Evolutionary conservation across 2,888 invertebrate genomes (phyloP).

Genomic region (Arenicola marina): DNA sequence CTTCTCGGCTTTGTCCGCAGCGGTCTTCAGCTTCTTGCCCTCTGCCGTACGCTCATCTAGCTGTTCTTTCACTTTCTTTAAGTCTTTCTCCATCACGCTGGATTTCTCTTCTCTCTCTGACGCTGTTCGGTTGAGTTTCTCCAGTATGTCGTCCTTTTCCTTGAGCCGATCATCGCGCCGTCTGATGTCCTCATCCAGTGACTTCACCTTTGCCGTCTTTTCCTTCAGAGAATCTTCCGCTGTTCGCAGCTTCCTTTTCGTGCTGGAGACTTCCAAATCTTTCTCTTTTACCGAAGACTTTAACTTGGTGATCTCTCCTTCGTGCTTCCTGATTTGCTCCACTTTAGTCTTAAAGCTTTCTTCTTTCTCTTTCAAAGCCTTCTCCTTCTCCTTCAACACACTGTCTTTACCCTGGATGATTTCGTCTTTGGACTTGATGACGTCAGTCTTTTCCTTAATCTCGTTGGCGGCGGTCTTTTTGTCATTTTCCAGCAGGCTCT

Average conservation of each 20-base stretch:
- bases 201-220: not conserved
- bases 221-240: not conserved
- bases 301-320: not conserved
- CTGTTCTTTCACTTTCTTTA: constrained; percentile 38
- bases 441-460: constrained; percentile 28
- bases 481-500: constrained; percentile 17
- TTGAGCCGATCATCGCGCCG: constrained; percentile 50
- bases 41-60: constrained; percentile 39
- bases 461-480: constrained; percentile 28
- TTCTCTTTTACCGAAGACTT: not conserved
- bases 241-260: not conserved
- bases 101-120: constrained; percentile 43
- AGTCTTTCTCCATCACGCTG: constrained; percentile 44
- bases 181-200: constrained; percentile 36
- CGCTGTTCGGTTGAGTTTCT: constrained; percentile 41
- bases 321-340: constrained; percentile 2
- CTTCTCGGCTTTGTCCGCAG: not conserved
- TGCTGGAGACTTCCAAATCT: constrained; percentile 29
- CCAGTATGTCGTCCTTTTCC: constrained; percentile 53
- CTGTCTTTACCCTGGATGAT: constrained; percentile 33
- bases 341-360: constrained; percentile 11
- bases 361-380: constrained; percentile 21
- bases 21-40: constrained; percentile 36
- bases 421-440: constrained; percentile 29
- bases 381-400: constrained; percentile 32